Evolutionary conservation across 2,797 vertebrate species (phyloP).

Genomic region (Macropus fuliginosus): DNA sequence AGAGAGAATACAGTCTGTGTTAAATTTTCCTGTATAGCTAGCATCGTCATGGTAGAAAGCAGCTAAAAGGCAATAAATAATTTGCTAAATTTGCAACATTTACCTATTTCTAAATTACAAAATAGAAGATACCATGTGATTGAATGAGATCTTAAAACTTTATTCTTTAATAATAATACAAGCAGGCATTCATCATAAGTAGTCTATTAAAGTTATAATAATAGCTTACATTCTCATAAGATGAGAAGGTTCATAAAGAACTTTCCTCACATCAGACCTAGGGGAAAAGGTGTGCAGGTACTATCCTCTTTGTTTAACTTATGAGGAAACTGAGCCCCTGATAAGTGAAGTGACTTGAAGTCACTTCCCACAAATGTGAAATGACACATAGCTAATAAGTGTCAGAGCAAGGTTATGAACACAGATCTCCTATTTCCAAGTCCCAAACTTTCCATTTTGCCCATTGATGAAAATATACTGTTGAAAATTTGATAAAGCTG

Average conservation of each 20-base stretch:
- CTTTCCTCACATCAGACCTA: neutral
- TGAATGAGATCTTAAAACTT: neutral
- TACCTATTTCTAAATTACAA: neutral
- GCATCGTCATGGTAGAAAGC: neutral
- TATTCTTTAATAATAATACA: neutral
- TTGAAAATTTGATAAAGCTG: fast-evolving
- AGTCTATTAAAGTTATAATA: neutral
- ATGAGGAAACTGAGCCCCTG: neutral
- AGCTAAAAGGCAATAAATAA: neutral
- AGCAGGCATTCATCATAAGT: neutral
- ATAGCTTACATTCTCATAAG: neutral
- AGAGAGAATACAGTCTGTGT: neutral
- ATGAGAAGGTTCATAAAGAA: neutral
- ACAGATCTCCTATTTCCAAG: neutral
- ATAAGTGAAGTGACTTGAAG: neutral
- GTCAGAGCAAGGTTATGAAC: neutral
- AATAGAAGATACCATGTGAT: neutral
- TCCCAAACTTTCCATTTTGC: neutral
- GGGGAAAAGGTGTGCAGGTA: neutral
- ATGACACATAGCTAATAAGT: neutral
- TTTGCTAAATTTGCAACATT: neutral
- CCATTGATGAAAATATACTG: fast-evolving
- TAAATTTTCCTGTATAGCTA: neutral
- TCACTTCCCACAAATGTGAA: neutral
- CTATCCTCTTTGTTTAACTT: neutral